phyloP scores from a whole-genome alignment of 2,113 vertebrate species.

The Pimephales promelas region DNA sequence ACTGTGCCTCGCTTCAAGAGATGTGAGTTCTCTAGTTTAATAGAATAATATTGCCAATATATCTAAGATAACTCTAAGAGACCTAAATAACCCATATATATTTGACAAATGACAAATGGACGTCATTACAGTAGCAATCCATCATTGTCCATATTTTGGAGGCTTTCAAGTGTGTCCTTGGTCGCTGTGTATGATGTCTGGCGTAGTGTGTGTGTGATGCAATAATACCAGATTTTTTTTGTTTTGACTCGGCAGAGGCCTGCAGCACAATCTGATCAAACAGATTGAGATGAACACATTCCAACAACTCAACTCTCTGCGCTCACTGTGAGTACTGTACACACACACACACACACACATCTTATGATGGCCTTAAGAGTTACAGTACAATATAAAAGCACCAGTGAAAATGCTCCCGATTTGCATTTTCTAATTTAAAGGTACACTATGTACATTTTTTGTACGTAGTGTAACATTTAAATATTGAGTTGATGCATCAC shows the following conservation, averaged over 20 bases:
- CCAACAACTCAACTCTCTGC: constrained; percentile 83
- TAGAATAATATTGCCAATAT: background rate
- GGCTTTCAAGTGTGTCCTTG: background rate
- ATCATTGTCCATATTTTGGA: constrained; percentile 14
- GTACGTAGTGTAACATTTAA: too few species aligned
- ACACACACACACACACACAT: background rate
- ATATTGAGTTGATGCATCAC: too few species aligned
- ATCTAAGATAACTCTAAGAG: background rate
- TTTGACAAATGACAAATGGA: constrained; percentile 20
- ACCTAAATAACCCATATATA: background rate
- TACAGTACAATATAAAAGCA: background rate
- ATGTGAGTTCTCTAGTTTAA: constrained; percentile 84
- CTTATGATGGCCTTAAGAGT: background rate
- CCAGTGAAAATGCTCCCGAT: too few species aligned
- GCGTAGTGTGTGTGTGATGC: constrained; percentile 26
- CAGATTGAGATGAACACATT: constrained; percentile 87
- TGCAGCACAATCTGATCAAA: constrained; percentile 89
- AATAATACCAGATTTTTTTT: constrained; percentile 33
- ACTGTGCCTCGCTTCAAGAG: constrained; percentile 87
- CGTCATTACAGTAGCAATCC: constrained; percentile 29
- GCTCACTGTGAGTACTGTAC: constrained; percentile 82
- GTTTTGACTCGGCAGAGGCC: constrained; percentile 78
- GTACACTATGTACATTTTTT: too few species aligned
- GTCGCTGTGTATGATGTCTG: background rate
- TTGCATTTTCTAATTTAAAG: too few species aligned